Conservation (phyloP, 2,113 vertebrate species). For the Microcebus murinus region DNA sequence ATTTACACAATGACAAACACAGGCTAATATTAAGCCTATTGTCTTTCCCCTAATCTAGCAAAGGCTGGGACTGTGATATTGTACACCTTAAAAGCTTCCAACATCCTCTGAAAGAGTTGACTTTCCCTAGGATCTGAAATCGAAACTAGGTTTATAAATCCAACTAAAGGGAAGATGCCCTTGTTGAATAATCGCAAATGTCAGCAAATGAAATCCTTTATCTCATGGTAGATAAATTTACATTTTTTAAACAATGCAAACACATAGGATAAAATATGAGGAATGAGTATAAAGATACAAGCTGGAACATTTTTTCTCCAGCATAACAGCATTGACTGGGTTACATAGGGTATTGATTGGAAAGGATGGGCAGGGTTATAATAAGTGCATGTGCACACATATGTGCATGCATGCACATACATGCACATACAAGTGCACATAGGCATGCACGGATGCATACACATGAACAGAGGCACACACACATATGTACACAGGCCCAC, state of each 20-base stretch:
- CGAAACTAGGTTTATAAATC: neutral
- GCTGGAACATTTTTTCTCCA: neutral
- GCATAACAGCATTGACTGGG: neutral
- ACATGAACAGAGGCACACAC: fast-evolving
- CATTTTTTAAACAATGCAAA: neutral
- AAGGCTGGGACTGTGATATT: neutral
- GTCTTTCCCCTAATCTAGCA: neutral
- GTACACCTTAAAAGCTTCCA: neutral
- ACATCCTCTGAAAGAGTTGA: neutral
- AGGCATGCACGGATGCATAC: too few relatives aligned
- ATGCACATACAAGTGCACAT: too few relatives aligned
- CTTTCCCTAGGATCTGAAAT: neutral
- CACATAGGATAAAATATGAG: neutral
- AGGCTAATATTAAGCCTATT: neutral
- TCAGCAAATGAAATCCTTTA: neutral
- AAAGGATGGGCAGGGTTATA: neutral
- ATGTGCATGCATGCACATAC: neutral
- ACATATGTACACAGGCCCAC: fast-evolving
- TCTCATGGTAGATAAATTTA: neutral
- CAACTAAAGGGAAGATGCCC: neutral
- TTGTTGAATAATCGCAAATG: neutral
- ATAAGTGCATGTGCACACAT: neutral
- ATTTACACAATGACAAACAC: neutral
- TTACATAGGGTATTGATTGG: neutral
- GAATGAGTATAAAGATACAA: neutral